A percentile compares a stretch with the other conserved stretches of the same genome.
Conservation (phyloP, 2,888 invertebrate species). For the Rhimphoctona megacephalus region DNA sequence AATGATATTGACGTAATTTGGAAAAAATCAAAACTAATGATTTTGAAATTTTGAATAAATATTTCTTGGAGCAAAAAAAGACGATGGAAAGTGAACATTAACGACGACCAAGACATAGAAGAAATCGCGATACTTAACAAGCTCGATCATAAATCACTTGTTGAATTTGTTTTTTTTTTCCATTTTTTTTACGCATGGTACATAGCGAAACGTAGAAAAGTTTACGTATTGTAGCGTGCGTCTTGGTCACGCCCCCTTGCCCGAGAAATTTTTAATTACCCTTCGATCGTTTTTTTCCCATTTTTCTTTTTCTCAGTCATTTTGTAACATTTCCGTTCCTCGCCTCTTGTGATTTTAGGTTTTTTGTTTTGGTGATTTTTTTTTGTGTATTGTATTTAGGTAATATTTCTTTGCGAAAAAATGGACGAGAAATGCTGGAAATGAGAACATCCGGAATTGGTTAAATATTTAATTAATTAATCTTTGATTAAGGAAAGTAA, state of each 20-base stretch:
- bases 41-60: not conserved
- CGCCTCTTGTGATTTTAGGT: not conserved
- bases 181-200: not conserved
- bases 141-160: slow-evolving; percentile 49
- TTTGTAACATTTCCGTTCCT: not conserved
- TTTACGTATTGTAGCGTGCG: slow-evolving; percentile 50
- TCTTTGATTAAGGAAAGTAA: not conserved
- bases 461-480: not conserved
- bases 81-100: slow-evolving; percentile 43
- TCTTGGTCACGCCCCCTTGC: slow-evolving; percentile 59
- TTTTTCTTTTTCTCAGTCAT: not conserved
- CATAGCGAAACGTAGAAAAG: slow-evolving; percentile 48
- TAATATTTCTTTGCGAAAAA: not conserved
- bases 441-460: not conserved
- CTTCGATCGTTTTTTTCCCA: slow-evolving; percentile 34
- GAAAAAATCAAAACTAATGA: not conserved
- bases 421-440: not conserved
- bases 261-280: slow-evolving; percentile 57
- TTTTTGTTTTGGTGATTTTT: not conserved
- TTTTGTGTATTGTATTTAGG: not conserved
- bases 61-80: not conserved
- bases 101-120: slow-evolving; percentile 24
- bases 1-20: not conserved
- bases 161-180: slow-evolving; percentile 1
- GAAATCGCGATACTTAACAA: slow-evolving; percentile 43